These are phyloP conservation scores for Eucera pruinosa DNA, from an alignment of 2,888 invertebrate genomes.

Conservation along the genomic window DNA sequence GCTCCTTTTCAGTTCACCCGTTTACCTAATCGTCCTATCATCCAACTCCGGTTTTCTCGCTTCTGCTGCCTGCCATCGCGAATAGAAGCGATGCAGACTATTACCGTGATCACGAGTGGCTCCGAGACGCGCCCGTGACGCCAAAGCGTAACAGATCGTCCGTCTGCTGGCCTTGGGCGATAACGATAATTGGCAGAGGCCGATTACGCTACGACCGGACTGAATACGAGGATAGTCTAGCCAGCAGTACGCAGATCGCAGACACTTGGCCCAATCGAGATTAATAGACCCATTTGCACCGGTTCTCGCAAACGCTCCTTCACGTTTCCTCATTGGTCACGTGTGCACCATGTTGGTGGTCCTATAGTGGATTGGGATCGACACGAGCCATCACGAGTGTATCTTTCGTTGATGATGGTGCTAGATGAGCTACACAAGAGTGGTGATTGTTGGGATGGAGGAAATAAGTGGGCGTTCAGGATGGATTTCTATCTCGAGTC, in stretches of 20 bases:
- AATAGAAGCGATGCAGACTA: slow-evolving; percentile 22
- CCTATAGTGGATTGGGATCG: not conserved
- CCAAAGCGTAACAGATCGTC: slow-evolving; percentile 54
- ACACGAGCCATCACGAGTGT: not conserved
- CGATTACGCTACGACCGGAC: slow-evolving; percentile 47
- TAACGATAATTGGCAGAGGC: slow-evolving; percentile 68
- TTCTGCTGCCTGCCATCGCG: slow-evolving; percentile 18
- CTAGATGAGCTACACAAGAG: not conserved
- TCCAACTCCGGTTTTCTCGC: slow-evolving; percentile 31
- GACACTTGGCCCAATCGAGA: slow-evolving; percentile 51
- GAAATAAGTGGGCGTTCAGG: slow-evolving; percentile 9
- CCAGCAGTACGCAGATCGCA: slow-evolving; percentile 42
- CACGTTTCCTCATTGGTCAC: not conserved
- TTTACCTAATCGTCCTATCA: slow-evolving; percentile 45
- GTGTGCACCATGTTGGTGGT: slow-evolving; percentile 1
- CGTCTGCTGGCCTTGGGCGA: slow-evolving; percentile 65
- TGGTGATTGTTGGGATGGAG: not conserved
- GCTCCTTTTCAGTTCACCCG: slow-evolving; percentile 22
- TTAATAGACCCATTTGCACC: slow-evolving; percentile 50
- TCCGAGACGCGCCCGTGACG: slow-evolving; percentile 21
- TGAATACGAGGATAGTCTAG: slow-evolving; percentile 43
- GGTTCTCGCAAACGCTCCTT: slow-evolving; percentile 9
- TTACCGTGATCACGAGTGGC: not conserved
- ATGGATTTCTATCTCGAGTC: not conserved
- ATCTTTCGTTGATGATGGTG: not conserved